A percentile compares a stretch with the other conserved stretches of the same genome.
phyloP scores from a whole-genome alignment of 2,888 invertebrate species.

The Steinernema carpocapsae region DNA sequence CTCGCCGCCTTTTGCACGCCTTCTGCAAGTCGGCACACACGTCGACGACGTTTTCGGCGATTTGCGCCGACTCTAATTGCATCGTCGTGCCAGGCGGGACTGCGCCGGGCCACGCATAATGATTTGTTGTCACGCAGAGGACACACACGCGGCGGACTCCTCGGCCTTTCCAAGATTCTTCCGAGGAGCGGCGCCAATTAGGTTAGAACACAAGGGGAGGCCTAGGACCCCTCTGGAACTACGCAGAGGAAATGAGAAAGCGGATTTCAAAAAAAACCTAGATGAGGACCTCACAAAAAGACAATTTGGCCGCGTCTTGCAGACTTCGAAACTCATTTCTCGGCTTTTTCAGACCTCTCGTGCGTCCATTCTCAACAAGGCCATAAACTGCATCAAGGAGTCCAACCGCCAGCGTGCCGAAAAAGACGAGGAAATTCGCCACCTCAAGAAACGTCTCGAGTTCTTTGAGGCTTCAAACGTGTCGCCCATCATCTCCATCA shows the following conservation, averaged over 20 bases:
- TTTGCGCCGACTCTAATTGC: conserved; percentile 26
- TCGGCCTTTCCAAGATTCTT: neutral
- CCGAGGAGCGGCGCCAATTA: neutral
- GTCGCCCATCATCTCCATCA: neutral
- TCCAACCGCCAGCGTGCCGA: neutral
- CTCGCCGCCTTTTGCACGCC: neutral
- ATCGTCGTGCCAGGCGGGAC: conserved; percentile 31
- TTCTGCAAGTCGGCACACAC: neutral
- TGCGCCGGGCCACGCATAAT: neutral
- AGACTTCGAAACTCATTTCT: neutral
- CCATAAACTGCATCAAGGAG: neutral
- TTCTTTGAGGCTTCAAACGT: neutral
- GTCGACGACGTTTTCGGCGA: neutral
- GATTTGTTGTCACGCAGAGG: conserved; percentile 31
- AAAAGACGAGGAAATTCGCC: neutral
- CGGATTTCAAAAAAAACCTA: neutral
- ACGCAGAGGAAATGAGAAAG: neutral
- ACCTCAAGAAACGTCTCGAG: neutral
- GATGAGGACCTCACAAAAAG: neutral
- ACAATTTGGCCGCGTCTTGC: neutral
- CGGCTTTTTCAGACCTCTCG: conserved; percentile 16
- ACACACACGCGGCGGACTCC: neutral
- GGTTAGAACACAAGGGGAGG: neutral
- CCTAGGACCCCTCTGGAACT: neutral
- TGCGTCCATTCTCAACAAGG: conserved; percentile 4